Evolutionary conservation across 1,140 invertebrate genomes (phyloP).

Genomic region (Drosophila leontia): DNA sequence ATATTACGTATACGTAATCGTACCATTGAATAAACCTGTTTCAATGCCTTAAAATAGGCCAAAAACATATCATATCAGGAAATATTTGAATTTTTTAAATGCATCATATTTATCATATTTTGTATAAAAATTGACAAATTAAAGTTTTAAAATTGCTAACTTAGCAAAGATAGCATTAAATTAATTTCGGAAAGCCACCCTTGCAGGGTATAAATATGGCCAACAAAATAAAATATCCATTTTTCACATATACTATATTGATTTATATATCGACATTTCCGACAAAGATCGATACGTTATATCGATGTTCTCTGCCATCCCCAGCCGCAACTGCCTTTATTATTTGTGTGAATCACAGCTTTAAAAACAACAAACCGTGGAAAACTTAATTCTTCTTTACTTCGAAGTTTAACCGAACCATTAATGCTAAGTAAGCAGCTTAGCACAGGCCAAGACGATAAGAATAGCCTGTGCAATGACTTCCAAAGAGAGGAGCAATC

Average conservation of each 20-base stretch:
- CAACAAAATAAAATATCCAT: neutral
- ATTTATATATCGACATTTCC: neutral
- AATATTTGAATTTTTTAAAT: too few relatives aligned
- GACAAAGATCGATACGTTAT: neutral
- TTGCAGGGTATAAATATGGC: too few relatives aligned
- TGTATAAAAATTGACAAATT: too few relatives aligned
- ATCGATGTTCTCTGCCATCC: neutral
- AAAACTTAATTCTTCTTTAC: neutral
- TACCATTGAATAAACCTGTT: neutral
- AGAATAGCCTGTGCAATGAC: neutral
- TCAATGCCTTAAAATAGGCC: neutral
- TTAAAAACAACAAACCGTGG: neutral
- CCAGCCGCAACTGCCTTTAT: neutral
- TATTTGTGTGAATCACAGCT: constrained; percentile 3
- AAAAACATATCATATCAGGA: too few relatives aligned
- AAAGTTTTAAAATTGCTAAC: too few relatives aligned
- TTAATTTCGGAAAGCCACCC: too few relatives aligned
- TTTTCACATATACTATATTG: neutral
- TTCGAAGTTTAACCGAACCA: neutral
- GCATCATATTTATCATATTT: too few relatives aligned
- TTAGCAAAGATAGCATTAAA: too few relatives aligned
- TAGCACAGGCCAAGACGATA: neutral
- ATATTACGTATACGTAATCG: neutral
- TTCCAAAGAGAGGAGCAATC: neutral
- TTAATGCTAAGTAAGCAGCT: neutral